Base-by-base conservation (phyloP, 2,888 invertebrate genomes). In the Cheilosia pagana region DNA sequence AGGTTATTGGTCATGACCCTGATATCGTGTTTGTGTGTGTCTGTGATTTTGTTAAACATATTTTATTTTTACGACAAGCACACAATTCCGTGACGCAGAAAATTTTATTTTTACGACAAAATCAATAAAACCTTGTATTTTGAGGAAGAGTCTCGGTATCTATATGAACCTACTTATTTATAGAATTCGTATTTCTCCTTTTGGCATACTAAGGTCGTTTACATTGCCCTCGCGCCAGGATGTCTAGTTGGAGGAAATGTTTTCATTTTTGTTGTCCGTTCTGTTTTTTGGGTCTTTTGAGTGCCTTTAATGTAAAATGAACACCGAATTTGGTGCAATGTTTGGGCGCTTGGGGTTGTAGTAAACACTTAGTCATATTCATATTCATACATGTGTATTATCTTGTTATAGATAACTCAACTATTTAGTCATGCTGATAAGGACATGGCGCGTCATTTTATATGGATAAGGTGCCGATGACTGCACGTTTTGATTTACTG, bases 1-100 rank as follows among this genome's bases (percentile, higher is more conserved):
- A 48, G 48, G 45, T 65, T 57, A 39, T 48, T 74, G 63, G 74
- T 65, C 63, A 31, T 74, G 74, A 74, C 74, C 74, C 55, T 50
- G 63, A 62, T 52, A 35, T 23, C 10, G 23, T 25, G 57, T 48
- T 0, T 23, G 19, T 23, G 28, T 28, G 28, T 28, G 28, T 8
- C n/a, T n/a, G 28, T 28, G 28, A 8, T 53, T 68, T 62, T 16
- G 21, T 31, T 55, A 3, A 35, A 31, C 1, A 63, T 43, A 14
- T n/a, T 7, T 16, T 10, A n/a, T 23, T 52, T 43, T 19, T 50
- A 41, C 16, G 14, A 25, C 4, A 50, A 50, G 23, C 14, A 5
- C 10, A 14, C 14, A 57, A 55, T 63, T 63, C 39, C 74, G 63
- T 65, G 55, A 65, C 55, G 55, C 63, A 74, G 25, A 21, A 23